A percentile compares a stretch with the other conserved stretches of the same genome.
Conservation (phyloP, 1,140 invertebrate genomes). For the Piezodorus guildinii region DNA sequence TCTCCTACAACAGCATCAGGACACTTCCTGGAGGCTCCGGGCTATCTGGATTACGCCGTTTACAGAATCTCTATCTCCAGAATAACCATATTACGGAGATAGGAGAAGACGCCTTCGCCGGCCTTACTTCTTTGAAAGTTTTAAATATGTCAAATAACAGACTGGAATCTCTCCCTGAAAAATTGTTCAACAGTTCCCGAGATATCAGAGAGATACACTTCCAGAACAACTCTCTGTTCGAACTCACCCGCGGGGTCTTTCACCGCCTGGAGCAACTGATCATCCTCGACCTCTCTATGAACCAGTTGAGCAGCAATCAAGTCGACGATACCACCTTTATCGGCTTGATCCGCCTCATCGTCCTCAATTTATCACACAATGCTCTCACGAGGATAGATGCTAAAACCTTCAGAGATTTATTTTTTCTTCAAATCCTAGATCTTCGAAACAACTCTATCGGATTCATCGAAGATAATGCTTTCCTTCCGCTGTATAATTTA, state of each 20-base stretch:
- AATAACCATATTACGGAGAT: constrained; percentile 74
- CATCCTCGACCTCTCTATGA: constrained; percentile 74
- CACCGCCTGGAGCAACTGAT: constrained; percentile 69
- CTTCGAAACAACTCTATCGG: constrained; percentile 77
- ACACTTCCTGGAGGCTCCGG: constrained; percentile 57
- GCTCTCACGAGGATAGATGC: constrained; percentile 66
- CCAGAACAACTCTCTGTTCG: constrained; percentile 66
- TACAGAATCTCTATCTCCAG: constrained; percentile 65
- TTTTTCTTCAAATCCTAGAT: constrained; percentile 75
- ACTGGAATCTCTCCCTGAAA: constrained; percentile 60
- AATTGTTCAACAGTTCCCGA: constrained; percentile 59
- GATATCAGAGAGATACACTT: constrained; percentile 73
- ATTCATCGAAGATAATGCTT: constrained; percentile 75
- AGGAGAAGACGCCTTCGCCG: constrained; percentile 59
- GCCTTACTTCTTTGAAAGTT: constrained; percentile 58
- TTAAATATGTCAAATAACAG: constrained; percentile 77
- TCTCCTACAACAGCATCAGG: constrained; percentile 65
- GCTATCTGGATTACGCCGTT: constrained; percentile 52
- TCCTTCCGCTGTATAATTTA: constrained; percentile 72
- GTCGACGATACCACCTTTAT: constrained; percentile 71
- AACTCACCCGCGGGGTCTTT: constrained; percentile 68
- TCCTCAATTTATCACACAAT: constrained; percentile 76
- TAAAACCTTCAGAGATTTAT: constrained; percentile 75
- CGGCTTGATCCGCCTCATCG: constrained; percentile 68
- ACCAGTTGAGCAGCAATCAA: constrained; percentile 69